phyloP scores from a whole-genome alignment of 2,113 vertebrate genomes.

The Zapornia atra region DNA sequence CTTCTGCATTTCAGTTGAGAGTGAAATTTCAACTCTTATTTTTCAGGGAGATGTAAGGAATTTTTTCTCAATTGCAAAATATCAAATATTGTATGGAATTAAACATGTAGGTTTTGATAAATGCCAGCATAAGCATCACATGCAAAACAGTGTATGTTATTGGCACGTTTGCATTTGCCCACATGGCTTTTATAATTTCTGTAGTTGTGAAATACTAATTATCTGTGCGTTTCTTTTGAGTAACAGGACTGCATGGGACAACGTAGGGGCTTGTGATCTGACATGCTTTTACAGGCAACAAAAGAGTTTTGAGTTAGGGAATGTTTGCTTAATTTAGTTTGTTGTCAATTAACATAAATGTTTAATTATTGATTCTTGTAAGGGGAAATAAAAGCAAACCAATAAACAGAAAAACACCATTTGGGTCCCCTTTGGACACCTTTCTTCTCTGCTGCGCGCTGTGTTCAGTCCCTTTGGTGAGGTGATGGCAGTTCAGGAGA shows the following conservation, averaged over 20 bases:
- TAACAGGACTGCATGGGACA: background rate
- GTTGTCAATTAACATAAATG: background rate
- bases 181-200: background rate
- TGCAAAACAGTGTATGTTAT: background rate
- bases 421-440: background rate
- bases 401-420: background rate
- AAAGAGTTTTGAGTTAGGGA: background rate
- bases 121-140: background rate
- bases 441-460: accelerated
- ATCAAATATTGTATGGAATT: background rate
- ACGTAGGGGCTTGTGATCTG: background rate
- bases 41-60: background rate
- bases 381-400: background rate
- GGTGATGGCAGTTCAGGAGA: background rate
- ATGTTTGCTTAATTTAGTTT: background rate
- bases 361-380: background rate
- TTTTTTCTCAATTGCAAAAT: background rate
- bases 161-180: background rate
- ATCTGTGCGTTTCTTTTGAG: background rate
- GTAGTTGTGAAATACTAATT: background rate
- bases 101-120: background rate
- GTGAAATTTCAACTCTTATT: background rate
- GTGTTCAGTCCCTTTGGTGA: background rate
- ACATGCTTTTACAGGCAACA: background rate
- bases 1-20: background rate